Base-by-base conservation (phyloP, 1,140 invertebrate species). In the Rhyacophila brunnea region DNA sequence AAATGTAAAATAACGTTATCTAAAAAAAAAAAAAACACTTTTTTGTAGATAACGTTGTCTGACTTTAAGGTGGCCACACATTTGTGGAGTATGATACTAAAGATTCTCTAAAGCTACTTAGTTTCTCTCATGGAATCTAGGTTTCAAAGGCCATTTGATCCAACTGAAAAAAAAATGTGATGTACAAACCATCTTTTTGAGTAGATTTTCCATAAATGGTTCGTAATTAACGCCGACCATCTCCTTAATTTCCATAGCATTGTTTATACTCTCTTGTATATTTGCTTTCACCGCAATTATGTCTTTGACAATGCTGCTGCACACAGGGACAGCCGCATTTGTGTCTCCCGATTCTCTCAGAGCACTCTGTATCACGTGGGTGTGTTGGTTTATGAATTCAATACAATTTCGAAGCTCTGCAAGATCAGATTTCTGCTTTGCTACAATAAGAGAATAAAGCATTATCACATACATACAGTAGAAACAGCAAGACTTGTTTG, bases 151-250 rank as follows among this genome's bases (percentile, higher is more conserved):
- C n/a, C n/a, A n/a, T n/a, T n/a, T n/a, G n/a, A n/a, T n/a, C n/a
- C n/a, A n/a, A n/a, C n/a, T n/a, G n/a, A n/a, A n/a, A n/a, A n/a
- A n/a, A n/a, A n/a, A n/a, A n/a, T n/a, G n/a, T n/a, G n/a, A 28
- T 28, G 9, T 28, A 28, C 23, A 28, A 5, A 65, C 64, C 64
- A 65, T 65, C 38, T 65, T 65, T n/a, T 53, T 59, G n/a, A 65
- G 52, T 43, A 65, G 44, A 43, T 57, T 62, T 15, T 65, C 64
- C 64, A 65, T 62, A 11, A 65, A 32, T n/a, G 64, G 64, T 40
- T 62, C 56, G 32, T 65, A 62, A 23, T 56, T 59, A 32, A 49
- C 57, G 7, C 64, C 64, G 3, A 65, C 13, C 18, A 60, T 35
- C 48, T 59, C 43, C 40, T 65, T 65, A 4, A 65, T 65, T 44